Evolutionary conservation across 2,888 invertebrate species (phyloP), one percentile per base, ranked within the genome.

Genomic region (Epinotia ramella): DNA sequence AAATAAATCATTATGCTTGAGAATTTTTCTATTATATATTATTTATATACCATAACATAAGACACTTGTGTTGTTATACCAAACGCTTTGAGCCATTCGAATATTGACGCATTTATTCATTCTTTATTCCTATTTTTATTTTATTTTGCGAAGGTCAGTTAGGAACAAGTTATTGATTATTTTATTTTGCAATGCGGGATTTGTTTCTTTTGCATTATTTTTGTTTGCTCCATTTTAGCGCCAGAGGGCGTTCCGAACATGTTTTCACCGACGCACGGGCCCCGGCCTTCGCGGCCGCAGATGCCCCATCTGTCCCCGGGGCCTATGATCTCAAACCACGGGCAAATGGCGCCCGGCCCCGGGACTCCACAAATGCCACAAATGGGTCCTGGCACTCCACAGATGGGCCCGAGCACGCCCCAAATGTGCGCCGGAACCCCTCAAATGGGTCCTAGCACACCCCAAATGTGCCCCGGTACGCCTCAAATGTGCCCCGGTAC

Each of bases 171-270:
- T 78, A 71, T 73, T 73, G 72, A 66, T 78, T 62, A 67, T 88
- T 84, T 83, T 88, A 77, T 81, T 88, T 87, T 89, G 87, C 86
- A 76, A 80, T 81, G 87, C 87, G 86, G 87, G 84, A 78, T 85
- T 83, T 83, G 1, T 84, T 91, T 91, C 82, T 86, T 91, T 92
- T 89, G 91, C 91, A 78, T 90, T 89, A 87, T 87, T 83, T 86
- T 85, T 84, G 84, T 82, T 84, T 79, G 81, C 79, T 76, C 69
- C 70, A 76, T 79, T 73, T 84, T 92, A 92, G 92, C 92, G 89
- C 91, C 91, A 82, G 94, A 94, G 83, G 90, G 94, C 91, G 93
- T 94, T 84, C 87, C 89, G 84, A 92, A 89, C 88, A 90, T 94
- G 90, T 94, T 93, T 86, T 92, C 94, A 77, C 87, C 93, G 81